Evolutionary conservation across 2,113 vertebrate genomes (phyloP), one percentile per base, ranked within the genome.

Genomic region (Zosterops pallidus): DNA sequence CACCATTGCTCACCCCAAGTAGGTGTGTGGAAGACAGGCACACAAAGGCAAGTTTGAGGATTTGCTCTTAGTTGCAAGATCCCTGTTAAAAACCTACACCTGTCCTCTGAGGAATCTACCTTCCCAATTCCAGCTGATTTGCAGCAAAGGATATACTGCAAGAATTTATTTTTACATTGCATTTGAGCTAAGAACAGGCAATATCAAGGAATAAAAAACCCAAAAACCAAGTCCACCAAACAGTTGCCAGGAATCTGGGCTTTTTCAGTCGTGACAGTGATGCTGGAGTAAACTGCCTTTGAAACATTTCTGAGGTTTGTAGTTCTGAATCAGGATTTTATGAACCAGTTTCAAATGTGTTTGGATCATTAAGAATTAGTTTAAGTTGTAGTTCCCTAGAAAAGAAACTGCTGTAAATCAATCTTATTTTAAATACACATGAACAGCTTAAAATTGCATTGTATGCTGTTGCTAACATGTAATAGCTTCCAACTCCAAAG

Each of bases 281-380:
- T 29, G 39, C 67, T 69, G 76, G 21, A 87, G 56, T 55, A 92
- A 97, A 96, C 69, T 74, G 41, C 9, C 62, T 92, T 77, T 60
- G 67, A 79, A 79, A 80, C 41, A 86, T 71, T 91, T 50, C 64
- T 0, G 8, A 88, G 79, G 49, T 89, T 26, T 82, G 52, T 88
- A 53, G 5, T 80, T 86, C 71, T 81, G 42, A 95, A 69, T 81
- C 44, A 96, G 77, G 57, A 76, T 86, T 96, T 97, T 84, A 81
- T 70, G 91, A 97, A 94, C 62, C 49, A 82, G 92, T 86, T 91
- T 94, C 78, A 96, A 97, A 92, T 89, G 70, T 21, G 46, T 88
- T 92, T 93, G 84, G 89, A 97, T 98, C 96, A 95, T 94, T 95
- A 93, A 63, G 65, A 97, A 97, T 97, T 97, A 95, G 71, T 92